A percentile compares a stretch with the other conserved stretches of the same genome.
Evolutionary conservation across 2,888 invertebrate species (phyloP).

Genomic region (Diarsia brunnea): DNA sequence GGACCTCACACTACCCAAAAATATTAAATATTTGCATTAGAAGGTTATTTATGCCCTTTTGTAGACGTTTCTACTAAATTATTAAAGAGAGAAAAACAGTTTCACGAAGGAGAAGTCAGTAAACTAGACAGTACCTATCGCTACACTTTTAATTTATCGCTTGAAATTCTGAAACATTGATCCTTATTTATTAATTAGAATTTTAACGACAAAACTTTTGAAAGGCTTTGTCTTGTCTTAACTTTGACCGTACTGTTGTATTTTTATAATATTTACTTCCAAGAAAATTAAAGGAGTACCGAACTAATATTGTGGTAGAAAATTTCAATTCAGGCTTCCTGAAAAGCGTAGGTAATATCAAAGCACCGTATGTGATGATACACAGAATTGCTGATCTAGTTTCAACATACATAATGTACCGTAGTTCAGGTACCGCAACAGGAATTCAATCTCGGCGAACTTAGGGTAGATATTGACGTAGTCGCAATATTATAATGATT

Average conservation of each 20-base stretch:
- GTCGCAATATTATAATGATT: slow-evolving; percentile 15
- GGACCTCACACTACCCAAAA: slow-evolving; percentile 6
- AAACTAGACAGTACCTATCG: background rate
- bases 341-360: background rate
- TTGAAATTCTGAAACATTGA: slow-evolving; percentile 28
- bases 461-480: slow-evolving; percentile 18
- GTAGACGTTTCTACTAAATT: background rate
- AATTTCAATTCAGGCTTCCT: background rate
- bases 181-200: slow-evolving; percentile 18
- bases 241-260: background rate
- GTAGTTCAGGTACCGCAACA: background rate
- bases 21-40: slow-evolving; percentile 20
- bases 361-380: background rate
- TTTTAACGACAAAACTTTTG: slow-evolving; percentile 20
- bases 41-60: background rate
- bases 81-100: background rate
- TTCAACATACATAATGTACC: background rate
- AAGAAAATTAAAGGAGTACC: background rate
- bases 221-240: background rate
- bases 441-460: slow-evolving; percentile 30
- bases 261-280: background rate
- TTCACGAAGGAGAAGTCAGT: background rate
- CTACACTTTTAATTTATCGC: slow-evolving; percentile 8
- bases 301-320: background rate
- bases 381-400: background rate